Evolutionary conservation across 1,140 invertebrate species (phyloP), one percentile per base, ranked within the genome.

Genomic region (Tetramorium alpestre): DNA sequence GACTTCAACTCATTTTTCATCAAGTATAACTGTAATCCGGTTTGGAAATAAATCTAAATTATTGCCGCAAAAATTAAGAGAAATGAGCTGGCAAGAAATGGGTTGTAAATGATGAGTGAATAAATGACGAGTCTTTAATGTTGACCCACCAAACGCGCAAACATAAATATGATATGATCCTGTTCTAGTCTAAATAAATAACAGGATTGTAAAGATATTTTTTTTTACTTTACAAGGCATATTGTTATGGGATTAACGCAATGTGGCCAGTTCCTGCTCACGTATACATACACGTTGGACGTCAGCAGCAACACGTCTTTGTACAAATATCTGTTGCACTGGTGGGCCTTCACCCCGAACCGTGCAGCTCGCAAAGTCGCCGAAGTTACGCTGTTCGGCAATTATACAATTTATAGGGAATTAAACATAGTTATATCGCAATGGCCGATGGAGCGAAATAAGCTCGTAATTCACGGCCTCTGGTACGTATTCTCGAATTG

Each of bases 171-270:
- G 2, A 69, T 25, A 25, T 69, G 47, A 0, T 60, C 18, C 56
- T 41, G 33, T 51, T 16, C 11, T 38, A 28, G 8, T 51, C 22
- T 51, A 11, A 10, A 13, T 13, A 41, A 70, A 69, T 44, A 18
- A 49, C 16, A 4, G 33, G 33, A 65, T 86, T 78, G 0, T 82
- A 54, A 86, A 76, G 44, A 47, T 38, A 56, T 86, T 75, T 82
- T 89, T 89, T 93, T 54, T 6, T 93, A 94, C 93, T 95, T 92
- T 87, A 44, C 22, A 89, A 97, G 97, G 86, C 98, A 99, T 95
- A 97, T 99, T 56, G 98, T 99, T 93, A 98, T 99, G 97, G 99
- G 99, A 10, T 97, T 99, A 90, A 98, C 98, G 38, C 97, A 98
- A 91, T 99, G 98, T 95, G 98, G 98, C 10, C 98, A 98, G 94